These are phyloP conservation scores for Hypotaenidia philippensis DNA, from an alignment of 2,797 vertebrate genomes.

Conservation along the genomic window DNA sequence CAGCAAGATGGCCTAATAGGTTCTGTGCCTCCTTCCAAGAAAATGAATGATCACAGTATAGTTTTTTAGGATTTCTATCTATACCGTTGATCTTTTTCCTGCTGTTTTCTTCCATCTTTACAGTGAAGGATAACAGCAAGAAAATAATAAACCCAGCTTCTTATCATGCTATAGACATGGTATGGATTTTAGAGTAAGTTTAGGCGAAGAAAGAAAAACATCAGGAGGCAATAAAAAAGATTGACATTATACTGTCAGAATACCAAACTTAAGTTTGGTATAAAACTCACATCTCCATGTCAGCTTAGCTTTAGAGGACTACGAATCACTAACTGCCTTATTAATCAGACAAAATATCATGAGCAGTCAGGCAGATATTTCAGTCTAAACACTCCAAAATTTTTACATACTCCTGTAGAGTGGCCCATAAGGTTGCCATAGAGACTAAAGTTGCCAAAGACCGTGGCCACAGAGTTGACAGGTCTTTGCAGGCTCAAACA, in stretches of 20 bases:
- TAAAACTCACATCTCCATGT: not conserved
- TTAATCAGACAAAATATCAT: not conserved
- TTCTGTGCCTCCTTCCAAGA: not conserved
- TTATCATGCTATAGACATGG: not conserved
- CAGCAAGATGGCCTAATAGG: not conserved
- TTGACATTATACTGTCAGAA: too few species aligned
- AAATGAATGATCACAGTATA: not conserved
- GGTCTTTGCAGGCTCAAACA: not conserved
- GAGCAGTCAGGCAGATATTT: not conserved
- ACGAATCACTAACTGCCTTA: not conserved
- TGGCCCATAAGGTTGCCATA: not conserved
- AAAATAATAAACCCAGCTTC: not conserved
- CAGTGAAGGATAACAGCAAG: not conserved
- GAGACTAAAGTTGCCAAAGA: too few species aligned
- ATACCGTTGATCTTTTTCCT: not conserved
- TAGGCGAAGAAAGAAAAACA: not conserved
- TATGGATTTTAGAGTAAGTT: not conserved
- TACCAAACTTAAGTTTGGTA: not conserved
- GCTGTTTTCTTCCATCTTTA: not conserved
- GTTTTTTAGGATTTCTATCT: constrained; percentile 7
- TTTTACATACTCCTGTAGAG: not conserved
- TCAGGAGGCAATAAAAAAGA: not conserved
- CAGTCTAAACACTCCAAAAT: not conserved
- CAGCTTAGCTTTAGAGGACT: not conserved
- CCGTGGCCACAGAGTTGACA: too few species aligned